Conservation (phyloP, 2,888 invertebrate genomes). For the Lathronympha strigana region DNA sequence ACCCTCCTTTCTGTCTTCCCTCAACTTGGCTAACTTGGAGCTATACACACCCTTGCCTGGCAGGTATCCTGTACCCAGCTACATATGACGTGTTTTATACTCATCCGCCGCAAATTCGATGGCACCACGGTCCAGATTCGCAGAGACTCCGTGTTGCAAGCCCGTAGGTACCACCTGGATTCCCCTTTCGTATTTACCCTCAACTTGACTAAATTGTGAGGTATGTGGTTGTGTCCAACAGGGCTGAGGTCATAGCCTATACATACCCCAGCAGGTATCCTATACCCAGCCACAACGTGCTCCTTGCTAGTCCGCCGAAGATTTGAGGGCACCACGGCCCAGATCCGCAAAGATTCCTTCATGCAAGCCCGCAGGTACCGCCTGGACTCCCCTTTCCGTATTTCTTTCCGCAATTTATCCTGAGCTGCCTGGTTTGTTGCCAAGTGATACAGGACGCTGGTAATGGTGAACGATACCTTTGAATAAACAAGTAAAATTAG, state of each 20-base stretch:
- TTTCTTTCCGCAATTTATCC: slow-evolving; percentile 72
- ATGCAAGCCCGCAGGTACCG: slow-evolving; percentile 86
- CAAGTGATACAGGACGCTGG: slow-evolving; percentile 79
- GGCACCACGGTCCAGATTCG: slow-evolving; percentile 72
- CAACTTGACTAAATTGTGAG: slow-evolving; percentile 61
- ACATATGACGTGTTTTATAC: slow-evolving; percentile 71
- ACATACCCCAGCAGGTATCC: slow-evolving; percentile 74
- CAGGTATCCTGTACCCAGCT: slow-evolving; percentile 70
- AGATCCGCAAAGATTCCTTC: slow-evolving; percentile 84
- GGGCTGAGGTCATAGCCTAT: no score
- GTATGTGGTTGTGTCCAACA: no score
- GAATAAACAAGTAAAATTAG: slow-evolving; percentile 42
- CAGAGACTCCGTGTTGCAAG: slow-evolving; percentile 86
- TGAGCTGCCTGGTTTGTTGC: slow-evolving; percentile 82
- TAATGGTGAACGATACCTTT: slow-evolving; percentile 71
- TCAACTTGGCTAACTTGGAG: no score
- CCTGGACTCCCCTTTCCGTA: slow-evolving; percentile 56
- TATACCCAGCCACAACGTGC: slow-evolving; percentile 70
- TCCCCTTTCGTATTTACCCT: slow-evolving; percentile 55
- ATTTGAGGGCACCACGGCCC: slow-evolving; percentile 69
- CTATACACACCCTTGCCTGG: no score
- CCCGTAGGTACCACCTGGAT: slow-evolving; percentile 79
- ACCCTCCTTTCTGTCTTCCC: no score
- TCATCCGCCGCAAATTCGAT: slow-evolving; percentile 66
- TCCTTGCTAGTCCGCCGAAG: slow-evolving; percentile 69